Evolutionary conservation across 2,113 vertebrate genomes (phyloP).

Genomic region (Nycticebus coucang): DNA sequence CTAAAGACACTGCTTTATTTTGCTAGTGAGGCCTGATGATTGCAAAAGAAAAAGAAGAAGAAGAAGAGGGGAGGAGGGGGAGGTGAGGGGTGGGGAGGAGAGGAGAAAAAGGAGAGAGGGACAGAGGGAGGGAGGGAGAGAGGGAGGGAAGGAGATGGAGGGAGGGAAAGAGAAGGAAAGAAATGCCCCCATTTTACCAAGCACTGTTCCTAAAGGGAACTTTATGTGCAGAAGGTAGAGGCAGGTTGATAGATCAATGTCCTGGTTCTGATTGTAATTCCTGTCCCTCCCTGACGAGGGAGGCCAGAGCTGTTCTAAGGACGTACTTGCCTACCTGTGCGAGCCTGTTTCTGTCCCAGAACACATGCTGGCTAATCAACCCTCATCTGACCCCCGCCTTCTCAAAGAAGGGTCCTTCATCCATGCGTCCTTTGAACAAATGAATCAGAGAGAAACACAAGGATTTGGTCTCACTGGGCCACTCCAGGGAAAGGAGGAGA

Average conservation of each 20-base stretch:
- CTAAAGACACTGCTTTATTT: neutral
- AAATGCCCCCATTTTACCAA: neutral
- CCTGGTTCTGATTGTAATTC: neutral
- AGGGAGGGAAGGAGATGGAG: too few species aligned
- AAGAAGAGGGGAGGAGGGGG: too few species aligned
- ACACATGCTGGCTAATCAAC: neutral
- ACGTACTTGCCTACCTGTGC: too few species aligned
- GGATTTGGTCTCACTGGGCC: neutral
- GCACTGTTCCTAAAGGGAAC: neutral
- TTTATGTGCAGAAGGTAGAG: neutral
- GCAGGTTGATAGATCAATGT: accelerated
- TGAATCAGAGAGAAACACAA: neutral
- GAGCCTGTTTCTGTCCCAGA: neutral
- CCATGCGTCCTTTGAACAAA: neutral
- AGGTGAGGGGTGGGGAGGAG: too few species aligned
- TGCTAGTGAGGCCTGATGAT: neutral
- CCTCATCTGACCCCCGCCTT: neutral
- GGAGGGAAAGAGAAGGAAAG: neutral
- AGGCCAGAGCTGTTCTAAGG: neutral
- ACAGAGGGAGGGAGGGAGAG: too few species aligned
- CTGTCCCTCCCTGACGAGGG: neutral
- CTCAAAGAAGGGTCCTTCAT: neutral
- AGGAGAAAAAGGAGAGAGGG: too few species aligned
- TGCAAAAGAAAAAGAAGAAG: too few species aligned
- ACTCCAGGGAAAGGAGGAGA: neutral